phyloP scores from a whole-genome alignment of 1,140 invertebrate species.

The Planococcus citri region DNA sequence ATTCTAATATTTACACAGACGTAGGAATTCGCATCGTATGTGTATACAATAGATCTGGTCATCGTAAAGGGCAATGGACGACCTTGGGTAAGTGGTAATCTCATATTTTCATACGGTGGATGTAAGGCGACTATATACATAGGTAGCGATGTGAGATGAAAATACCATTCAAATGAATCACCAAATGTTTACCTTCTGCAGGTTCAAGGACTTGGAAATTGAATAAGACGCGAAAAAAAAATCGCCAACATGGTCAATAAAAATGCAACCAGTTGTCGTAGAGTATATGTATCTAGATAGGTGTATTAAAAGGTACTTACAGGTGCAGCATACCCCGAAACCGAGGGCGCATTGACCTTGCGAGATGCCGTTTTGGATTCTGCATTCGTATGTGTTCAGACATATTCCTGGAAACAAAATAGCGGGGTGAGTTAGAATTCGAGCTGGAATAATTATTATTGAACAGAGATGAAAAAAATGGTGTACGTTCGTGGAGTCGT shows the following conservation, averaged over 20 bases:
- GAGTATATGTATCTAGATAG: no score
- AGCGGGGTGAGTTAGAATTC: background rate
- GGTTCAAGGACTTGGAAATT: background rate
- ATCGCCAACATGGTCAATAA: no score
- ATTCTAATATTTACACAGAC: conserved; percentile 4
- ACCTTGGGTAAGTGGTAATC: background rate
- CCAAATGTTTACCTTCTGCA: background rate
- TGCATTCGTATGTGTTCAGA: conserved; percentile 70
- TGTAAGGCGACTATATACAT: background rate
- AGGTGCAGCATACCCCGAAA: conserved; percentile 78
- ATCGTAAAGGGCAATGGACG: background rate
- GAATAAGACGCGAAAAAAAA: background rate
- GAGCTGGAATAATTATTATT: no score
- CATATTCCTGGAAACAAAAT: conserved; percentile 47
- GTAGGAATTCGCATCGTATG: background rate
- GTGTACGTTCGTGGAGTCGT: no score
- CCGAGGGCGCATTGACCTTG: conserved; percentile 67
- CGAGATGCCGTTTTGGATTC: conserved; percentile 56
- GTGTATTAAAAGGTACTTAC: no score
- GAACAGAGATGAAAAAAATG: no score
- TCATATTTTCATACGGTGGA: no score
- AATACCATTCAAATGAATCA: background rate
- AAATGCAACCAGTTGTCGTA: no score
- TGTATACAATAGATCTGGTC: background rate
- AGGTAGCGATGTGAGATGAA: background rate